Percentiles rank a stretch among this genome's conserved stretches.
These are phyloP conservation scores for Xiphophorus maculatus DNA, from an alignment of 2,113 vertebrate genomes.

Conservation along the genomic window DNA sequence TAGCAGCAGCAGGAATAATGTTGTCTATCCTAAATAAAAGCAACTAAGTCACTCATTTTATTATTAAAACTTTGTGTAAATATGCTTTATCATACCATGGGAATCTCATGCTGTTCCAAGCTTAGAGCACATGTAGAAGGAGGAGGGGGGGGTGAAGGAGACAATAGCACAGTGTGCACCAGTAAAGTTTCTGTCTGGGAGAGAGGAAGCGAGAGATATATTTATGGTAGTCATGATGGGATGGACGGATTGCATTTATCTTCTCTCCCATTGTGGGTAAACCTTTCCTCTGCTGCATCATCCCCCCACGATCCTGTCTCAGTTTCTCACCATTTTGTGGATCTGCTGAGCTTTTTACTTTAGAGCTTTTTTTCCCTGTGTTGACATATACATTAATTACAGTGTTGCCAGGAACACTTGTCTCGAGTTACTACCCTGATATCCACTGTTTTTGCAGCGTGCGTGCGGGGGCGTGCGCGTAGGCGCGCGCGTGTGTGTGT, in stretches of 20 bases:
- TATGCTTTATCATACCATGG: not conserved
- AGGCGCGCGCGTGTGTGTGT: not conserved
- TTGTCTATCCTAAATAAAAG: not conserved
- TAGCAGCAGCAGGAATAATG: not conserved
- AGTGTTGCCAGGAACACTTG: conserved; percentile 73
- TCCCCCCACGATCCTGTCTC: conserved; percentile 19
- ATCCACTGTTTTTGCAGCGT: conserved; percentile 35
- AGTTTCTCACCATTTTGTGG: conserved; percentile 60
- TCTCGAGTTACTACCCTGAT: conserved; percentile 66
- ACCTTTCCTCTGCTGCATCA: conserved; percentile 29
- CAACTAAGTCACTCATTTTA: not conserved
- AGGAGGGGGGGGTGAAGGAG: conserved; percentile 37
- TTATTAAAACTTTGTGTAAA: not conserved
- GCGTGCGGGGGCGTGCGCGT: not conserved
- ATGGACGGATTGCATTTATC: conserved; percentile 76
- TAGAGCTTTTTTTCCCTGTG: conserved; percentile 68
- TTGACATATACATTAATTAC: conserved; percentile 84
- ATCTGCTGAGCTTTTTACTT: conserved; percentile 80
- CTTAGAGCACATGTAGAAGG: conserved; percentile 26
- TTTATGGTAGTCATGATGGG: conserved; percentile 69
- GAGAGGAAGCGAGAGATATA: conserved; percentile 59
- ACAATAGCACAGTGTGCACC: conserved; percentile 67
- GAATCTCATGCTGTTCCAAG: not conserved
- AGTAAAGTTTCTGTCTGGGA: conserved; percentile 67
- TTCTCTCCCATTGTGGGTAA: conserved; percentile 61